Percentiles rank a stretch among this genome's conserved stretches.
These are phyloP conservation scores for Mastacembelus armatus DNA, from an alignment of 2,797 vertebrate species.

Conservation along the genomic window DNA sequence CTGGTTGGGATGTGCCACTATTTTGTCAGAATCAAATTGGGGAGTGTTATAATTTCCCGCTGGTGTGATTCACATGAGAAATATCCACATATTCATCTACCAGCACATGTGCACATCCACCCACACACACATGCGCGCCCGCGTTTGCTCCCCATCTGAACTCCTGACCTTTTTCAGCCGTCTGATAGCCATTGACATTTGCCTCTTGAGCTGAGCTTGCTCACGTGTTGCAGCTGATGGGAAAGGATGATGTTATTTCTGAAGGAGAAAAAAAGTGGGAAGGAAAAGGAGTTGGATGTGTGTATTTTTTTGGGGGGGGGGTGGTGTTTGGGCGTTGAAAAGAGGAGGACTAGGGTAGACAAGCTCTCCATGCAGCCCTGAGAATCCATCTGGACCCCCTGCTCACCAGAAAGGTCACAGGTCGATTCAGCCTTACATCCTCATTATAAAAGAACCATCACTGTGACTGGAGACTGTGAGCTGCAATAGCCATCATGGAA, in stretches of 20 bases:
- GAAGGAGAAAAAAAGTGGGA: slow-evolving; percentile 64
- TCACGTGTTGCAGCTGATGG: slow-evolving; percentile 79
- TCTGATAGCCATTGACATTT: slow-evolving; percentile 85
- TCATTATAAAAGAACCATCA: slow-evolving; percentile 72
- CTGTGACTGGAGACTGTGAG: slow-evolving; percentile 55
- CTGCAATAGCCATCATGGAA: slow-evolving; percentile 54
- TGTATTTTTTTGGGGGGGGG: no score
- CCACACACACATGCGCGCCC: slow-evolving; percentile 18
- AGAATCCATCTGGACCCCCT: slow-evolving; percentile 75
- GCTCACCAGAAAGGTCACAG: slow-evolving; percentile 76
- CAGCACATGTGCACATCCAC: slow-evolving; percentile 30
- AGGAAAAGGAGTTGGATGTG: slow-evolving; percentile 11
- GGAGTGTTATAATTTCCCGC: slow-evolving; percentile 76
- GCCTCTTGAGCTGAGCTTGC: slow-evolving; percentile 78
- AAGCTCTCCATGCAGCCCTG: slow-evolving; percentile 50
- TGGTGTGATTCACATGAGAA: slow-evolving; percentile 77
- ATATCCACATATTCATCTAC: slow-evolving; percentile 66
- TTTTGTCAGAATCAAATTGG: slow-evolving; percentile 80
- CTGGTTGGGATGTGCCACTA: slow-evolving; percentile 80
- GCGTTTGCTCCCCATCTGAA: slow-evolving; percentile 76
- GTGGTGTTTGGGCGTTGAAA: slow-evolving; percentile 34
- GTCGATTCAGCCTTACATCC: slow-evolving; percentile 71
- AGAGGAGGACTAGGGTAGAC: slow-evolving; percentile 46
- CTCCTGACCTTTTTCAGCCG: slow-evolving; percentile 84
- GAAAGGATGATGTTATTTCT: slow-evolving; percentile 81